Percentiles rank a stretch among this genome's conserved stretches.
phyloP scores from a whole-genome alignment of 2,797 vertebrate species.

The Pangasius larnaudii region DNA sequence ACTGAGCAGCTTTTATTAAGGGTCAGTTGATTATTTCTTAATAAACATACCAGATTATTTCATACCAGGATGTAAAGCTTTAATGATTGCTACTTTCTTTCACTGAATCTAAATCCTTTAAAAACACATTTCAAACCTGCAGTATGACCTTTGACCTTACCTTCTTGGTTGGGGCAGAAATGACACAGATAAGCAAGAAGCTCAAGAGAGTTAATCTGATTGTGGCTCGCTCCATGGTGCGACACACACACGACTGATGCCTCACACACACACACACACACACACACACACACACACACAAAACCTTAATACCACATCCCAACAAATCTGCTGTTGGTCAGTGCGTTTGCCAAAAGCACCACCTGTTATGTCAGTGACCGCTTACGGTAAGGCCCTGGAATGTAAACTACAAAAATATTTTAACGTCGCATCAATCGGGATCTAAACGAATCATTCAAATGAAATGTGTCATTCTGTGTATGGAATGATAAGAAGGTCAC shows the following conservation, averaged over 20 bases:
- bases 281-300: background rate
- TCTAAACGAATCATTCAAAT: too few species aligned
- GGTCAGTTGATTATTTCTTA: too few species aligned
- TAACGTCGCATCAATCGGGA: too few species aligned
- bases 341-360: background rate
- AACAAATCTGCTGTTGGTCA: background rate
- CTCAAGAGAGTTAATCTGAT: conserved; percentile 1
- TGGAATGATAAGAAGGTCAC: too few species aligned
- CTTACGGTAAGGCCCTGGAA: background rate
- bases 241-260: background rate
- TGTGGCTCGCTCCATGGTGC: conserved; percentile 16
- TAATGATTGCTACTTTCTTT: too few species aligned
- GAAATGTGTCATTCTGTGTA: too few species aligned
- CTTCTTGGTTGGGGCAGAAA: conserved; percentile 5
- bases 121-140: too few species aligned
- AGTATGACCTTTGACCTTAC: conserved; percentile 1
- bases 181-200: background rate
- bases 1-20: too few species aligned
- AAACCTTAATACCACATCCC: background rate
- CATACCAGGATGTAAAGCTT: too few species aligned
- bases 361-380: conserved; percentile 1
- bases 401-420: background rate
- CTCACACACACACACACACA: background rate
- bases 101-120: too few species aligned
- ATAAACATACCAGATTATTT: too few species aligned